A percentile compares a stretch with the other conserved stretches of the same genome.
phyloP scores from a whole-genome alignment of 2,888 invertebrate species.

The Philhelius pedissequus region DNA sequence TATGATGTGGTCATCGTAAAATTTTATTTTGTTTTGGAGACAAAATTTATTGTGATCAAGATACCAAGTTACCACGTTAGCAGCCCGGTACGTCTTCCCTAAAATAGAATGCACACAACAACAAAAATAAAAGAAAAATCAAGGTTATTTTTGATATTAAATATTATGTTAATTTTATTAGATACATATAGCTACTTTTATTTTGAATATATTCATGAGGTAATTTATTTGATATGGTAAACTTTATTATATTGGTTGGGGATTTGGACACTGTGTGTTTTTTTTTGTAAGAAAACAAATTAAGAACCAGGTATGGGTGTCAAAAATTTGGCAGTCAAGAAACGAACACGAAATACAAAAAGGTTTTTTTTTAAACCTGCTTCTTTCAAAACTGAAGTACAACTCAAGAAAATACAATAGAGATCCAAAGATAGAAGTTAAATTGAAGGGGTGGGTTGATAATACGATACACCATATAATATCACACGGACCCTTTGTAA shows the following conservation, averaged over 20 bases:
- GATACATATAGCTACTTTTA: not conserved
- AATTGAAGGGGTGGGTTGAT: too few species aligned
- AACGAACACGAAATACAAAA: not conserved
- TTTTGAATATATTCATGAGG: not conserved
- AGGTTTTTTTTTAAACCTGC: too few species aligned
- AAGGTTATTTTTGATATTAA: not conserved
- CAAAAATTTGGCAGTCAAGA: not conserved
- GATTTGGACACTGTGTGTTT: not conserved
- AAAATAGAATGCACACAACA: not conserved
- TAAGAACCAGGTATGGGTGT: not conserved
- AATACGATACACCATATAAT: too few species aligned
- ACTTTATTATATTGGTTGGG: not conserved
- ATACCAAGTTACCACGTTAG: not conserved
- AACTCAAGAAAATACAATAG: too few species aligned
- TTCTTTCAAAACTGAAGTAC: too few species aligned
- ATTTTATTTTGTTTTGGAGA: constrained; percentile 12
- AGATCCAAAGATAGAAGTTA: too few species aligned
- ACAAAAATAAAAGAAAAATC: not conserved
- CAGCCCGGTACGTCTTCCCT: not conserved
- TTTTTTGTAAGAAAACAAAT: not conserved
- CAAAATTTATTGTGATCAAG: constrained; percentile 6
- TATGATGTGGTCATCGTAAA: constrained; percentile 49
- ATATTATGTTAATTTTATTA: not conserved
- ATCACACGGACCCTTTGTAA: too few species aligned
- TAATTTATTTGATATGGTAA: not conserved